Evolutionary conservation across 2,888 invertebrate species (phyloP).

Genomic region (Temnothorax unifasciatus): DNA sequence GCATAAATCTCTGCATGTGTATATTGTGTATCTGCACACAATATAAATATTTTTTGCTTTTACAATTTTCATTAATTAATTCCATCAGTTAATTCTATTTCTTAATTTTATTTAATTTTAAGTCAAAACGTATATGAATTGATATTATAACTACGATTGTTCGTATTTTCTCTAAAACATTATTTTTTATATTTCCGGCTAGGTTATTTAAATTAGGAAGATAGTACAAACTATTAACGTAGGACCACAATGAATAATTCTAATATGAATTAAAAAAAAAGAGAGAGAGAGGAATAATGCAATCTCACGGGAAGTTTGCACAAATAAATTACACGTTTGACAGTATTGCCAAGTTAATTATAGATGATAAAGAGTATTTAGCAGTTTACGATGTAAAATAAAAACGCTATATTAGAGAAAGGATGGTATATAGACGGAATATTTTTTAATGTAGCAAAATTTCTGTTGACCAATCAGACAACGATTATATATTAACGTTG

Average conservation of each 20-base stretch:
- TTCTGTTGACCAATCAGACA: neutral
- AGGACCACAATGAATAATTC: neutral
- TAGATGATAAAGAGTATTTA: constrained; percentile 1
- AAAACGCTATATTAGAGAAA: neutral
- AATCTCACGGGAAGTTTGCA: neutral
- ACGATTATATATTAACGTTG: constrained; percentile 42
- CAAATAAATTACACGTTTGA: neutral
- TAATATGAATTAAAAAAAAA: neutral
- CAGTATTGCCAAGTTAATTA: neutral
- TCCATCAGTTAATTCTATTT: neutral
- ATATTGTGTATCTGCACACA: neutral
- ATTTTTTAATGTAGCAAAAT: constrained; percentile 4
- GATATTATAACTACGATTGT: neutral
- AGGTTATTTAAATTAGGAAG: neutral
- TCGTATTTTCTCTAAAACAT: neutral
- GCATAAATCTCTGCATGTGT: constrained; percentile 5
- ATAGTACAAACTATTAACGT: neutral
- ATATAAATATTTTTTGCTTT: constrained; percentile 6
- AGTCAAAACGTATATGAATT: neutral
- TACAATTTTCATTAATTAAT: constrained; percentile 11
- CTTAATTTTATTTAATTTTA: constrained; percentile 33
- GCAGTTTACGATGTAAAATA: constrained; percentile 20
- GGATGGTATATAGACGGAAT: neutral
- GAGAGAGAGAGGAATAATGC: neutral
- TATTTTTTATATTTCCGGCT: constrained; percentile 5